Evolutionary conservation across 2,113 vertebrate species (phyloP).

Genomic region (Delphinus delphis): DNA sequence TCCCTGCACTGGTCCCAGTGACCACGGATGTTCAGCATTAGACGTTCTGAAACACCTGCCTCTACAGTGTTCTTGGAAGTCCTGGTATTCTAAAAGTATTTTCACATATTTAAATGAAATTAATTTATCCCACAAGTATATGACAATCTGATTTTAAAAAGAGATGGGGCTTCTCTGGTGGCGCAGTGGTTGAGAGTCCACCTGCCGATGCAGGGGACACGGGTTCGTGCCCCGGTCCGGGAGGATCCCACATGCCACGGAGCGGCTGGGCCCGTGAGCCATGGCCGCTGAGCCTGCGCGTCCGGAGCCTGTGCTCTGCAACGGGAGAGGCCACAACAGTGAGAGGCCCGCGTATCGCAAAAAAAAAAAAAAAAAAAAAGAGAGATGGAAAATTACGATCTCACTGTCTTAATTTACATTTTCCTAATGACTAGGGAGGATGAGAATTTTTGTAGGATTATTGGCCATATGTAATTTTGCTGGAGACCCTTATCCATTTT

Average conservation of each 20-base stretch:
- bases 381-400: neutral
- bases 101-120: neutral
- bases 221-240: too few species aligned
- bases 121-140: neutral
- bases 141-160: neutral
- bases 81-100: neutral
- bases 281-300: too few species aligned
- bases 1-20: fast-evolving
- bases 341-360: too few species aligned
- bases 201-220: too few species aligned
- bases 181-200: too few species aligned
- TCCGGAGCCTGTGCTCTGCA: too few species aligned
- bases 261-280: too few species aligned
- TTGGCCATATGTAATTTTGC: neutral
- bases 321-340: too few species aligned
- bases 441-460: neutral
- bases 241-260: too few species aligned
- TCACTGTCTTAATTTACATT: neutral
- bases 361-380: neutral
- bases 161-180: neutral
- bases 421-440: neutral
- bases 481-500: neutral
- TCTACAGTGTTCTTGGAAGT: neutral
- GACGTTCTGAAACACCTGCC: neutral
- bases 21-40: neutral